Conservation (phyloP, 2,113 vertebrate species). For the Odocoileus hemionus region DNA sequence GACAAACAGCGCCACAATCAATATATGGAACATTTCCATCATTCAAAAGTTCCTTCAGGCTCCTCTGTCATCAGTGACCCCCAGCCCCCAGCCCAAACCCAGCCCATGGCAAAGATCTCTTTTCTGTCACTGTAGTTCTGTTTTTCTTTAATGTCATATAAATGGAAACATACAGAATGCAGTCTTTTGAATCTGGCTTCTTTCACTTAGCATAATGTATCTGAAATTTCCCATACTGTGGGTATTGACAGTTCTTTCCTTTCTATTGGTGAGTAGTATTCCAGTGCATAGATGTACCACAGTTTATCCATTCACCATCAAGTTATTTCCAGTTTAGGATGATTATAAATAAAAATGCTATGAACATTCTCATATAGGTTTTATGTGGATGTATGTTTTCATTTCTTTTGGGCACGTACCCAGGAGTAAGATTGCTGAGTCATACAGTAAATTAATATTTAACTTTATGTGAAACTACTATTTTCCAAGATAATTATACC, state of each 20-base stretch:
- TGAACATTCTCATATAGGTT: background rate
- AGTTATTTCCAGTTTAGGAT: background rate
- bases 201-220: background rate
- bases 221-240: fast-evolving
- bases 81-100: background rate
- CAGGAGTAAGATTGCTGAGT: background rate
- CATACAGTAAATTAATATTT: background rate
- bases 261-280: background rate
- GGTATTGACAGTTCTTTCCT: background rate
- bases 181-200: background rate
- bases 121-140: background rate
- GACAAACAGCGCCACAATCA: background rate
- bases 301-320: background rate
- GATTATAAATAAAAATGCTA: background rate
- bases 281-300: background rate
- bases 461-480: background rate
- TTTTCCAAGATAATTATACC: background rate
- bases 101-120: background rate
- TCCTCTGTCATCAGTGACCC: background rate
- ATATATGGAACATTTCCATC: background rate
- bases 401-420: background rate
- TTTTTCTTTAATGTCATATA: background rate
- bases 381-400: background rate
- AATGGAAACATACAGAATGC: background rate
- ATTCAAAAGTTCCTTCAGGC: background rate